Base-by-base conservation (phyloP, 2,888 invertebrate species). In the Cephus rjabovi region DNA sequence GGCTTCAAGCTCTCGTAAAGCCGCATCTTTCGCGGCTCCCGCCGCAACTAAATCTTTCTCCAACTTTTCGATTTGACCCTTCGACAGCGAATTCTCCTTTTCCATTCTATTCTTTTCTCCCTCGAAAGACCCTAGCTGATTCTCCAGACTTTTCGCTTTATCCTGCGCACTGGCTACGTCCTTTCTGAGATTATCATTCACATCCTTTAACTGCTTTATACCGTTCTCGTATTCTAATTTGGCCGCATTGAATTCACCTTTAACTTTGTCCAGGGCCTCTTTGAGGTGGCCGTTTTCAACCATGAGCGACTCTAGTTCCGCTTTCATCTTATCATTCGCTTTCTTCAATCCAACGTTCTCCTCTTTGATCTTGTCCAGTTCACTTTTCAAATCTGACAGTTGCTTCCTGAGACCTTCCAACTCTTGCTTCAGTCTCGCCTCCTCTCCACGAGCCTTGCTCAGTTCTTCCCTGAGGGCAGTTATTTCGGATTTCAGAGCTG, bases 401-500 rank as follows among this genome's bases (percentile, higher is more conserved):
- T 40, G 74, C 35, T 73, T 74, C 23, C 15, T 79, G 11, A 76
- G 76, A 34, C 77, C 78, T 15, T 82, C 76, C 30, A 81, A 76
- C 33, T 84, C 85, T 3, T 75, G 76, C 15, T 9, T 69, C 56
- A 84, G 70, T 35, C 68, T 73, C n/a, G 80, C 83, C 69, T 80
- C 81, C 77, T 85, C 83, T 35, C 70, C 73, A 34, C 84, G 83
- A 11, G 77, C 56, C 12, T 82, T 81, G 9, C 82, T 82, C 76
- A 83, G 73, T 75, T 79, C 79, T 1, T 76, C 81, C 71, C 76
- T 85, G 35, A 83, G 74, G 73, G 76, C 82, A 12, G 77, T 77
- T 34, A 87, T 79, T 69, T 86, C 83, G n/a, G 74, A 74, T 73
- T 82, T 84, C 12, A 82, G 73, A 15, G 79, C 76, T 3, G 81